Conservation (phyloP, 2,113 vertebrate genomes). For the Cyanoramphus novaezelandiae region DNA sequence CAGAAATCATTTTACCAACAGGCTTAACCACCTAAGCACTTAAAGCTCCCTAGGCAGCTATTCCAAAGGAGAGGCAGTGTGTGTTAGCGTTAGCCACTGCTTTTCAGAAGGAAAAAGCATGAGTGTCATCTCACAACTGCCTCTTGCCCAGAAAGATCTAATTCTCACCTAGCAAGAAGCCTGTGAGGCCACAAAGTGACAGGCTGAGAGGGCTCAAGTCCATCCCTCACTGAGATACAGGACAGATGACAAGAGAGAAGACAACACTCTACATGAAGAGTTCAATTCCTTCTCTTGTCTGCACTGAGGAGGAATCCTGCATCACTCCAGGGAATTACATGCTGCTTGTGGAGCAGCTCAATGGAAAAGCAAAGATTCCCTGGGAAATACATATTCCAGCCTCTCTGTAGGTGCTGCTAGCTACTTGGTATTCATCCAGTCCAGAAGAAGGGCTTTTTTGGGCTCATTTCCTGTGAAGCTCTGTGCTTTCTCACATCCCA, state of each 20-base stretch:
- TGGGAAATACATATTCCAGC: neutral
- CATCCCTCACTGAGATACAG: neutral
- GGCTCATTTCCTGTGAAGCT: neutral
- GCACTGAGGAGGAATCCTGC: neutral
- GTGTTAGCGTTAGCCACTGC: accelerated
- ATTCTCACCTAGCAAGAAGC: neutral
- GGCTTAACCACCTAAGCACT: neutral
- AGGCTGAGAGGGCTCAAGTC: neutral
- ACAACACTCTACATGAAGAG: neutral
- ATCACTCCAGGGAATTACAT: neutral
- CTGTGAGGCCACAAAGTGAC: neutral
- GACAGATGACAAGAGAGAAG: neutral
- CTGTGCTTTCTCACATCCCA: neutral
- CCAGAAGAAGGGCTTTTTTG: neutral
- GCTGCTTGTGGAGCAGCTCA: neutral
- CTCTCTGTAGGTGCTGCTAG: neutral
- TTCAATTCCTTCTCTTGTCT: neutral
- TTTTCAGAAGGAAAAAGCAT: neutral
- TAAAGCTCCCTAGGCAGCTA: neutral
- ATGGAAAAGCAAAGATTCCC: neutral
- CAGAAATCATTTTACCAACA: neutral
- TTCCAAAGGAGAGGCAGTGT: neutral
- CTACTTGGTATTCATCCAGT: neutral
- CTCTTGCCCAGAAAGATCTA: neutral
- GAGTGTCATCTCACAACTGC: neutral